Base-by-base conservation (phyloP, 2,113 vertebrate genomes). In the Acanthochromis polyacanthus region DNA sequence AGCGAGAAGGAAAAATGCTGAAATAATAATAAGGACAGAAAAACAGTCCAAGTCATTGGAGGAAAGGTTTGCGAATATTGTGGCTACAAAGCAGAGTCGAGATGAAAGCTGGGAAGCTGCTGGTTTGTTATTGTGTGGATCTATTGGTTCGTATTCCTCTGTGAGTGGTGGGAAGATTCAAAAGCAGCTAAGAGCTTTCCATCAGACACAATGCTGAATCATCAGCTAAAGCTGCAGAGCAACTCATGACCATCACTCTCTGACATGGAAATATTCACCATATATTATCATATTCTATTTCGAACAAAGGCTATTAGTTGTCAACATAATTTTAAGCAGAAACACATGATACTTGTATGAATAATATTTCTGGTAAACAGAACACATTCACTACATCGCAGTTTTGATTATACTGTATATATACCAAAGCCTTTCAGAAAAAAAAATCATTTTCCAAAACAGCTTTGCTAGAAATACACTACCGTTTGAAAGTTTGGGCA, bases 121-220 rank as follows among this genome's bases (percentile, higher is more conserved):
- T 22, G 69, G 61, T 52, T 38, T 67, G 32, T 36, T 36, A 36
- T 9, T 36, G 32, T 68, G 72, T 64, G 36, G 75, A 68, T 71
- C 19, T 57, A 60, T 59, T 58, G 68, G 75, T 65, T 83, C 64
- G 30, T 69, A 56, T 82, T 52, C 63, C n/a, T 57, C 15, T 64
- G 58, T 28, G 60, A 36, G 32, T 7, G 32, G 82, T 84, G 82
- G 75, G 68, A 83, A 73, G 84, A 88, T 52, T 76, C 50, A 57
- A 55, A 83, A 75, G 43, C 40, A 56, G 76, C 81, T 88, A 71
- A 87, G 84, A 86, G 79, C 79, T 85, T 92, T 85, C 81, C 74
- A 83, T 80, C 79, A 78, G 65, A 87, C 71, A 60, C 65, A 62
- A 68, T 10, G 75, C 81, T 87, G 87, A 88, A 71, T 90, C 86